A percentile compares a stretch with the other conserved stretches of the same genome.
Conservation (phyloP, 2,113 vertebrate species). For the Manacus vitellinus region DNA sequence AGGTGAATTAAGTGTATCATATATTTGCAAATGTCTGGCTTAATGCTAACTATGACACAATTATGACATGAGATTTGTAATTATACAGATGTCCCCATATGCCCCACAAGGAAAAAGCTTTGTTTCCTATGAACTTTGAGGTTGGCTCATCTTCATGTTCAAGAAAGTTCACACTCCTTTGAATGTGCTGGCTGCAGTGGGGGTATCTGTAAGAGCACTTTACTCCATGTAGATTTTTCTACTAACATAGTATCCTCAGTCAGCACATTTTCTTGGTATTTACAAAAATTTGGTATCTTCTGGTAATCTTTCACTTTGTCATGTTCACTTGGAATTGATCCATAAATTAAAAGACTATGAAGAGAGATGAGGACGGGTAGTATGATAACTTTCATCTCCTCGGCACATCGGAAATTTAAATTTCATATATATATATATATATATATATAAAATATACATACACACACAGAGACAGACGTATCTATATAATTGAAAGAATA, state of each 20-base stretch:
- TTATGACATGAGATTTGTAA: background rate
- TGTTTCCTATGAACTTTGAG: background rate
- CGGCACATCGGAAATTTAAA: background rate
- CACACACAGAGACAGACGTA: rapidly evolving
- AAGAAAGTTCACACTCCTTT: background rate
- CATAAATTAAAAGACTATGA: background rate
- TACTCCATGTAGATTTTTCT: background rate
- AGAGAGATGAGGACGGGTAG: background rate
- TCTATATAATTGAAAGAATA: background rate
- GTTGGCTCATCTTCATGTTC: background rate
- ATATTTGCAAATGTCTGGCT: background rate
- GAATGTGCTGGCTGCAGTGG: background rate
- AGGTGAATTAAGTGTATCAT: background rate
- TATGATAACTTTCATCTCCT: background rate
- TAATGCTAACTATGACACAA: background rate
- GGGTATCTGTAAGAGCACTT: background rate
- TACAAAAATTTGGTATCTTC: background rate
- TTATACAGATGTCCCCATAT: background rate
- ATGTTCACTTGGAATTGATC: background rate
- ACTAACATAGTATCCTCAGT: background rate
- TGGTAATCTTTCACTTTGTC: background rate
- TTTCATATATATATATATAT: background rate
- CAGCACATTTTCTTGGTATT: background rate
- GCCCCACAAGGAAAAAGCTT: background rate
- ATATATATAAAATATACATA: background rate